Percentiles rank a stretch among this genome's conserved stretches.
phyloP scores from a whole-genome alignment of 2,797 vertebrate genomes.

The Ambastaia sidthimunki region DNA sequence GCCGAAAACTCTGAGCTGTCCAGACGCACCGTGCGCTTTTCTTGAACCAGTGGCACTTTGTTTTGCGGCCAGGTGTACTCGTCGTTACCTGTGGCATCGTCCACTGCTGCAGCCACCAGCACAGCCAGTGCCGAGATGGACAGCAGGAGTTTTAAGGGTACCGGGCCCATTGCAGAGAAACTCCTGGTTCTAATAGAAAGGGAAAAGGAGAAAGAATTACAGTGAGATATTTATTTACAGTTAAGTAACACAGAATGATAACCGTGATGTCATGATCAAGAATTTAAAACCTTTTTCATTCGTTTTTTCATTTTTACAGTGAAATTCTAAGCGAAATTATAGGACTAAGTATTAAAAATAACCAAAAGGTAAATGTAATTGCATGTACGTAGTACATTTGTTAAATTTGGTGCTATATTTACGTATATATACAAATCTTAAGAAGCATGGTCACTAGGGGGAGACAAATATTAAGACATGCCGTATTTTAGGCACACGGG shows the following conservation, averaged over 20 bases:
- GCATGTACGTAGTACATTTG: neutral
- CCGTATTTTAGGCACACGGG: neutral
- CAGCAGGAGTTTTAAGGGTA: conserved; percentile 80
- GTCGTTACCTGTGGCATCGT: conserved; percentile 73
- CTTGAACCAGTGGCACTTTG: conserved; percentile 86
- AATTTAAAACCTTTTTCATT: no score
- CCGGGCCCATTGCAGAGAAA: conserved; percentile 81
- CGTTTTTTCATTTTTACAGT: no score
- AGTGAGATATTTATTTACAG: neutral
- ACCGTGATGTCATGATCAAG: neutral
- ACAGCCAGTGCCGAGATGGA: conserved; percentile 74
- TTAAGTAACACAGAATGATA: neutral
- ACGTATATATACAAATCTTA: neutral
- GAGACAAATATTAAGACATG: conserved; percentile 31
- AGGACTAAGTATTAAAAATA: neutral
- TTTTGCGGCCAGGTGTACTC: conserved; percentile 89
- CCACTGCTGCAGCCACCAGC: conserved; percentile 68
- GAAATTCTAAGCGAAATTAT: no score
- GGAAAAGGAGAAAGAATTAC: conserved; percentile 53
- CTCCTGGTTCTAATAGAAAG: conserved; percentile 74
- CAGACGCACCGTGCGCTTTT: conserved; percentile 84
- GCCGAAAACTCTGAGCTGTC: conserved; percentile 85
- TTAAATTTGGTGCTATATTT: no score
- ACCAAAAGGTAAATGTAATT: neutral
- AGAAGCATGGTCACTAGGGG: conserved; percentile 30